These are phyloP conservation scores for Pteropus rufus DNA, from an alignment of 2,797 vertebrate genomes.

Conservation along the genomic window DNA sequence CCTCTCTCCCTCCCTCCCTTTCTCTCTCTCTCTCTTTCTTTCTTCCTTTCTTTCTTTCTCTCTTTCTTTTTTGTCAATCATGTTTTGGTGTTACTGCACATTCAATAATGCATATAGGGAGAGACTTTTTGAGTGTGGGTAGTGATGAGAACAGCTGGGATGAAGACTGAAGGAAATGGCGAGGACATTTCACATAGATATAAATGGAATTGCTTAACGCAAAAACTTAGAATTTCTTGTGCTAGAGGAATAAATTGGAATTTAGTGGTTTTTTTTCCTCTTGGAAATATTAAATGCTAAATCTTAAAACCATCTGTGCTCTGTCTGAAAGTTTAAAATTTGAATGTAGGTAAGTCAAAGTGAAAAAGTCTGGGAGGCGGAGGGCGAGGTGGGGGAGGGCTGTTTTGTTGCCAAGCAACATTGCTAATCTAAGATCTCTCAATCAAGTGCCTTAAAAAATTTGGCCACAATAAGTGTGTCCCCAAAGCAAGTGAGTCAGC, in stretches of 20 bases:
- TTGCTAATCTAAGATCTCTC: conserved; percentile 44
- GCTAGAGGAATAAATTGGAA: conserved; percentile 33
- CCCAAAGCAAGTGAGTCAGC: conserved; percentile 56
- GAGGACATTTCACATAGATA: not conserved
- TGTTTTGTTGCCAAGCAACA: conserved; percentile 51
- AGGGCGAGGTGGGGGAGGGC: too few relatives aligned
- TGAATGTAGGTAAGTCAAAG: conserved; percentile 56
- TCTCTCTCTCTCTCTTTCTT: not conserved
- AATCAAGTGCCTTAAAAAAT: not conserved
- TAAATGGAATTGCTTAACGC: conserved; percentile 37
- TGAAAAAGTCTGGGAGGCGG: not conserved
- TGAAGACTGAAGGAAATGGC: conserved; percentile 6
- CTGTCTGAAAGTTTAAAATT: conserved; percentile 54
- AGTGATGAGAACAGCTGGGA: conserved; percentile 44
- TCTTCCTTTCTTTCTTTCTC: not conserved
- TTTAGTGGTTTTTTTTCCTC: not conserved
- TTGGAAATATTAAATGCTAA: conserved; percentile 50
- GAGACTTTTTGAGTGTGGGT: not conserved
- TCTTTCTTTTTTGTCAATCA: not conserved
- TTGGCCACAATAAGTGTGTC: not conserved
- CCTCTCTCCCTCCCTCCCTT: rapidly evolving
- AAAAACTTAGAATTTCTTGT: conserved; percentile 25
- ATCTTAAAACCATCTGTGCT: conserved; percentile 61
- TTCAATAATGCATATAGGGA: not conserved
- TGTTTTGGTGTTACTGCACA: not conserved